Base-by-base conservation (phyloP, 92 coral and sea anemone species). In the Zoanthus gigantus region DNA sequence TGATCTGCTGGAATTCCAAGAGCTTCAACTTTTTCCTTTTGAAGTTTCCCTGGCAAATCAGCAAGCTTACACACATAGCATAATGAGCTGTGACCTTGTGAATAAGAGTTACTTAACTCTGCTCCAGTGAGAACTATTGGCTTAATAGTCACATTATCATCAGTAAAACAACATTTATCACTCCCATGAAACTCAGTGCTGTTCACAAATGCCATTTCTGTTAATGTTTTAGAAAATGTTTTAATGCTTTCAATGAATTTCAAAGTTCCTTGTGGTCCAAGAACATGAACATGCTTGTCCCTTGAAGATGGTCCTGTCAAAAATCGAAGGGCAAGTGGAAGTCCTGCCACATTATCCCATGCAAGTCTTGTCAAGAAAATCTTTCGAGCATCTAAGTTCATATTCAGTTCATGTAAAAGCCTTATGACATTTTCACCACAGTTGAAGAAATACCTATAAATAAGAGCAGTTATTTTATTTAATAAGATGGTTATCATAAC, bases 291-390 rank as follows among this genome's bases (percentile, higher is more conserved):
- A 15, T 77, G 86, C 32, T 93, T 69, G 18, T 87, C 91, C 13
- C 48, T 83, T 15, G 86, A 91, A 6, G 87, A 61, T 15, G 87
- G 56, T 9, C 94, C 82, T 74, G 88, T 81, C 30, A 90, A 83
- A 1, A 83, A 74, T 65, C 90, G 90, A 56, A 93, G 68, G 34
- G 86, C 78, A 66, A 90, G 87, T 10, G 95, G 94, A 57, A 90
- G 90, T n/a, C 98, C 98, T 34, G 94, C 98, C 48, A 95, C 82
- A 87, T 90, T 67, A 37, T 90, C 88, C 98, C 98, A 95, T 3
- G 90, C 84, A 42, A 92, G 76, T 57, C 94, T 93, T 76, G 98
- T 93, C 72, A 95, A 79, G 86, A 95, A 95, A 73, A 93, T 87
- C 57, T 86, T 92, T 15, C 91, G 87, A 47, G 90, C 90, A 66